Base-by-base conservation (phyloP, 2,888 invertebrate genomes). In the Nebria brevicollis region DNA sequence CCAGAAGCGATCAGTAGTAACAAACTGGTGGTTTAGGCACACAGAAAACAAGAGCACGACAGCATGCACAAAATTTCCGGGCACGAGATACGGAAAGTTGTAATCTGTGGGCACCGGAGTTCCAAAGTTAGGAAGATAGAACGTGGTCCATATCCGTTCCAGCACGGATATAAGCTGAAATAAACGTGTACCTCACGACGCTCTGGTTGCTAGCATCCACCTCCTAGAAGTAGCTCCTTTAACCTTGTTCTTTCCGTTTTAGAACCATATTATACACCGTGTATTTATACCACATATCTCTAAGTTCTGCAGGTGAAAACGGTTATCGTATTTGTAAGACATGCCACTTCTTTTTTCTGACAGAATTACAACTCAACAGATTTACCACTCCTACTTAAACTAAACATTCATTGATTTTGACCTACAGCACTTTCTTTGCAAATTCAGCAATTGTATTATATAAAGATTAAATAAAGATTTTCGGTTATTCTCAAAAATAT, bases 91-190 rank as follows among this genome's bases (percentile, higher is more conserved):
- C 54, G 26, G 54, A 75, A 75, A 75, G 54, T 75, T 75, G 64
- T 54, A 75, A 75, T 75, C 54, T 54, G 75, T 43, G 54, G 72
- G 75, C 64, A 26, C 54, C 75, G 54, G 54, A 42, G 54, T 20
- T 34, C 25, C 54, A 43, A 75, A 75, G 75, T 75, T 75, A 70
- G 75, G 75, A 75, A 75, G 75, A 75, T 75, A 64, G 64, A 75
- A 26, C 54, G 75, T 11, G 54, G 25, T 43, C 75, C 64, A 75
- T 75, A 75, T 75, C 75, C 75, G 75, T 43, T 54, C 64, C 8
- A 26, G 25, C 75, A 64, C 75, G 75, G 75, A 75, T 75, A 75
- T 75, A 75, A 75, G 43, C 54, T 75, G 64, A 43, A 75, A 75
- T 54, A 75, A 75, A 64, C 75, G 75, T 75, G 64, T 75, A 42